A percentile compares a stretch with the other conserved stretches of the same genome.
Evolutionary conservation across 1,140 invertebrate genomes (phyloP).

Genomic region (Phenacoccus solenopsis): DNA sequence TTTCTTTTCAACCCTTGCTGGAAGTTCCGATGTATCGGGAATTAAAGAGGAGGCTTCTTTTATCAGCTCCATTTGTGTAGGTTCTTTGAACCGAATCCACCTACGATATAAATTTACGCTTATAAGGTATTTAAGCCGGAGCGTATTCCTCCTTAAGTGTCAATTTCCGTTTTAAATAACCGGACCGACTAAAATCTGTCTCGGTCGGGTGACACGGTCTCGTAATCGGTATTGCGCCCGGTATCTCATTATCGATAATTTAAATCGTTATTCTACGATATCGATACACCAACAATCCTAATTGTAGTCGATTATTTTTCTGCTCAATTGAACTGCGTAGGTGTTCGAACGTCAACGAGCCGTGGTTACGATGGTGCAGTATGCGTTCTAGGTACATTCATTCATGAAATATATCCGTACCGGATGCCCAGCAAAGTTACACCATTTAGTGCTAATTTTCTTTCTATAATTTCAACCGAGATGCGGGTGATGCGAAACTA

Average conservation of each 20-base stretch:
- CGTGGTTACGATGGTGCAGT: not conserved
- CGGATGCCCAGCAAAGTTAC: not conserved
- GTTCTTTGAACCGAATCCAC: no score
- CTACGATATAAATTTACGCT: no score
- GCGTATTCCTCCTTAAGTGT: no score
- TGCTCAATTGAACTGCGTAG: constrained; percentile 11
- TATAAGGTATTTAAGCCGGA: no score
- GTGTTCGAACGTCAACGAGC: not conserved
- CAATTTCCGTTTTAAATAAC: no score
- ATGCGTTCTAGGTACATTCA: not conserved
- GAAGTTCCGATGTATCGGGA: no score
- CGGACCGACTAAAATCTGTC: no score
- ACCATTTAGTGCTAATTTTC: not conserved
- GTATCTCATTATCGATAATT: constrained; percentile 15
- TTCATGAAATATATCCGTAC: not conserved
- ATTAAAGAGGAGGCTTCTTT: no score
- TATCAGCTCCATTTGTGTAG: no score
- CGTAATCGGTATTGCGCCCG: not conserved
- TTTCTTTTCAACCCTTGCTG: no score
- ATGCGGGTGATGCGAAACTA: no score
- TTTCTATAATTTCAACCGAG: no score
- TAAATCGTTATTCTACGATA: constrained; percentile 9
- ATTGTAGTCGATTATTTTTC: constrained; percentile 12
- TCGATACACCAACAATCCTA: constrained; percentile 8
- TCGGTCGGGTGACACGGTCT: not conserved